Evolutionary conservation across 2,797 vertebrate genomes (phyloP), one percentile per base, ranked within the genome.

Genomic region (Gymnothorax javanicus): DNA sequence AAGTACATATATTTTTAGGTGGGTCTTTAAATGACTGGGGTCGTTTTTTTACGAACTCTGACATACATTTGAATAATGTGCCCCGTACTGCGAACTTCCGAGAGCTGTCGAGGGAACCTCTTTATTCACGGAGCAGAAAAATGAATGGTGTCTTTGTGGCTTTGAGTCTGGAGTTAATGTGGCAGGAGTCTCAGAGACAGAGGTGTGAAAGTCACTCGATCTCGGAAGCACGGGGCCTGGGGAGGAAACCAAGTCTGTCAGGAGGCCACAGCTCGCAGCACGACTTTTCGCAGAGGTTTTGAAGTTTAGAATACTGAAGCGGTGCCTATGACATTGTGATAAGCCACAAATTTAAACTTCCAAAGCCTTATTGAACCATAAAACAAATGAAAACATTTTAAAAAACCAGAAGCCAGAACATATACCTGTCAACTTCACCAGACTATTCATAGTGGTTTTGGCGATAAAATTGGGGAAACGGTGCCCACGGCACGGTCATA

Each of bases 231-330:
- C 67, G 4, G 17, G 9, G 59, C 17, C n/a, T 15, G 54, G 17
- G 50, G 56, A 58, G 84, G 84, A 88, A 88, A 89, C 89, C 54
- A 43, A 86, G 86, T 89, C 83, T 90, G 85, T 87, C 85, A 92
- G 88, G 83, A 87, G 88, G 89, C 91, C 91, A 89, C 69, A 85
- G 56, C 86, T 79, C 83, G 69, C 91, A 89, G 54, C 13, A 54
- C 15, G 27, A 20, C 85, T 3, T 86, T 3, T 33, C 33, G 27
- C 71, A 75, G 27, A 43, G 71, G 71, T 75, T 75, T 75, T 11
- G 27, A 33, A 75, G 71, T 50, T 27, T 33, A 43, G 43, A 75
- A 43, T 75, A 13, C 2, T 75, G 71, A 43, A 75, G 15, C 13
- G 27, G 71, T 33, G 27, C 25, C 71, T 43, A 75, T 5, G 17